Evolutionary conservation across 1,140 invertebrate genomes (phyloP).

Genomic region (Cydia splendana): DNA sequence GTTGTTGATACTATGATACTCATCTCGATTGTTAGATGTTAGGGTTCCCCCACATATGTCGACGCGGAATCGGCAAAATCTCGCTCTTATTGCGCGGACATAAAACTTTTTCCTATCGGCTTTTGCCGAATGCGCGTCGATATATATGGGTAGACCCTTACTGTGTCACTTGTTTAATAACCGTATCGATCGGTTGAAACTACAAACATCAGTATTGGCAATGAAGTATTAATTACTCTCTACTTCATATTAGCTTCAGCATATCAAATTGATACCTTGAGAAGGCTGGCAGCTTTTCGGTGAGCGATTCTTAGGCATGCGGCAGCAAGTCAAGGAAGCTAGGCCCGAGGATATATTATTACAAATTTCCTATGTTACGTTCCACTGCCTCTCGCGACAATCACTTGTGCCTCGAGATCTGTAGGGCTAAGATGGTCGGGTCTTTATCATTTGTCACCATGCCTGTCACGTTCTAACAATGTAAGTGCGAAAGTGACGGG

Average conservation of each 20-base stretch:
- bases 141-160: not conserved
- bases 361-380: slow-evolving; percentile 26
- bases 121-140: no score
- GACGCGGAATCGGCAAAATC: no score
- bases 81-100: no score
- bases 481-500: no score
- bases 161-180: not conserved
- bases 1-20: not conserved
- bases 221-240: no score
- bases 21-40: not conserved
- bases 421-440: no score
- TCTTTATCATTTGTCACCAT: no score
- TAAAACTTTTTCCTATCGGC: no score
- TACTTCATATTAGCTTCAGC: no score
- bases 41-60: no score
- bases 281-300: not conserved
- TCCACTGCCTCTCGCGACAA: slow-evolving; percentile 12
- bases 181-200: not conserved
- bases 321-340: not conserved
- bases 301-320: slow-evolving; percentile 8
- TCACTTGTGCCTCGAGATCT: slow-evolving; percentile 12
- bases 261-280: not conserved
- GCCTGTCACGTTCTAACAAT: no score
- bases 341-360: not conserved
- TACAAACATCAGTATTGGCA: not conserved